Evolutionary conservation across 2,888 invertebrate species (phyloP), one percentile per base, ranked within the genome.

Genomic region (Osmoderma eremita): DNA sequence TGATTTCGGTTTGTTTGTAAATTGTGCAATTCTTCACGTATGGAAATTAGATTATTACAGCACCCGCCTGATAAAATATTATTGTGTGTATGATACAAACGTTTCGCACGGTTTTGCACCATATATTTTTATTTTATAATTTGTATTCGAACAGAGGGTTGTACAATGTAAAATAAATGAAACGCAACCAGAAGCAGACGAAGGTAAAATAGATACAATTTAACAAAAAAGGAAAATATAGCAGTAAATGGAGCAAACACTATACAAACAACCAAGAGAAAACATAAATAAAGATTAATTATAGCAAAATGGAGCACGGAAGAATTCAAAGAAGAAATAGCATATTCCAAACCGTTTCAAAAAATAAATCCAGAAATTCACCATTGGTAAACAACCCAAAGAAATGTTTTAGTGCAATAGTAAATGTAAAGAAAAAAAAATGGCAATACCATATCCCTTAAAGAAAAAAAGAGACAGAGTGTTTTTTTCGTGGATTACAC

Each of bases 401-500:
- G 51, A 36, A 42, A 69, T 67, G 66, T 77, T 79, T 79, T 80
- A 81, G 81, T 82, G 82, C 81, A 81, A 81, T 81, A 81, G 77
- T 76, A 72, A 74, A 79, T 81, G 80, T 81, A 81, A 81, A 72
- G n/a, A n/a, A 30, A 24, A 24, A 24, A 69, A 81, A 79, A 81
- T 81, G 82, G 81, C 82, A 82, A 82, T 81, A 81, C 79, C 81
- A 82, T 82, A 82, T 82, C 82, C 79, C 78, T 79, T 78, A 65
- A 65, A 53, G 45, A 64, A 65, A 45, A 65, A 54, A 15, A 56
- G 30, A 54, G 51, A 67, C 78, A 78, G 73, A 76, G 79, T 80
- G 79, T 79, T 78, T 30, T n/a, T 73, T 56, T 78, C 79, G 79
- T 80, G 80, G 74, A 67, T 75, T 77, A 73, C 70, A 79, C 78